Evolutionary conservation across 2,797 vertebrate species (phyloP).

Genomic region (Anguilla obscura): DNA sequence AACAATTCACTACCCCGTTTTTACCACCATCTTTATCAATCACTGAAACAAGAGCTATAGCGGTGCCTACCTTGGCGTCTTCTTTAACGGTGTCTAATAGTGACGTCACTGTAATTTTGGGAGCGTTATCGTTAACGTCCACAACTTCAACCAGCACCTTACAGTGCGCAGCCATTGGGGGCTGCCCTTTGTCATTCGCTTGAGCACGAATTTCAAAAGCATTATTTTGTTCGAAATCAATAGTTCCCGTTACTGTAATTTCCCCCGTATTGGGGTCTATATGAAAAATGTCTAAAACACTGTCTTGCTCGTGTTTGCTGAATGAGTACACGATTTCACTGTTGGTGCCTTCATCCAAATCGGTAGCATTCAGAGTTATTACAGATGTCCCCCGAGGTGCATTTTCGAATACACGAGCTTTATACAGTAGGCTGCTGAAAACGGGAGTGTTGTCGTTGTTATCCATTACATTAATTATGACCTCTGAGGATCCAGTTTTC

Average conservation of each 20-base stretch:
- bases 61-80: slow-evolving; percentile 52
- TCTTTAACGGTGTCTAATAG: slow-evolving; percentile 51
- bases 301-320: slow-evolving; percentile 53
- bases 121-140: slow-evolving; percentile 63
- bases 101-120: slow-evolving; percentile 61
- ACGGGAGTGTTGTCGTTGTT: slow-evolving; percentile 65
- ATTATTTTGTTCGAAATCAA: slow-evolving; percentile 54
- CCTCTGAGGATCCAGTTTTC: slow-evolving; percentile 55
- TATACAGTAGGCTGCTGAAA: slow-evolving; percentile 63
- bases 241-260: slow-evolving; percentile 48
- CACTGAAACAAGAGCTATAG: slow-evolving; percentile 59
- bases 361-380: slow-evolving; percentile 57
- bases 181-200: slow-evolving; percentile 55
- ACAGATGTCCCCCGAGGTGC: slow-evolving; percentile 31
- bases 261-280: slow-evolving; percentile 54
- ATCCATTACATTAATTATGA: slow-evolving; percentile 60
- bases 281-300: slow-evolving; percentile 52
- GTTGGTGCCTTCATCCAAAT: slow-evolving; percentile 62
- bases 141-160: slow-evolving; percentile 62
- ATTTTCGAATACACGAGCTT: slow-evolving; percentile 61
- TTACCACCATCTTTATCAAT: slow-evolving; percentile 57
- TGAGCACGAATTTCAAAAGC: slow-evolving; percentile 59
- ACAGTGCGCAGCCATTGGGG: slow-evolving; percentile 57
- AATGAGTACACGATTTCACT: slow-evolving; percentile 60
- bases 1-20: slow-evolving; percentile 51